Percentiles rank a stretch among this genome's conserved stretches.
Conservation (phyloP, 2,888 invertebrate species). For the Limnephilus lunatus region DNA sequence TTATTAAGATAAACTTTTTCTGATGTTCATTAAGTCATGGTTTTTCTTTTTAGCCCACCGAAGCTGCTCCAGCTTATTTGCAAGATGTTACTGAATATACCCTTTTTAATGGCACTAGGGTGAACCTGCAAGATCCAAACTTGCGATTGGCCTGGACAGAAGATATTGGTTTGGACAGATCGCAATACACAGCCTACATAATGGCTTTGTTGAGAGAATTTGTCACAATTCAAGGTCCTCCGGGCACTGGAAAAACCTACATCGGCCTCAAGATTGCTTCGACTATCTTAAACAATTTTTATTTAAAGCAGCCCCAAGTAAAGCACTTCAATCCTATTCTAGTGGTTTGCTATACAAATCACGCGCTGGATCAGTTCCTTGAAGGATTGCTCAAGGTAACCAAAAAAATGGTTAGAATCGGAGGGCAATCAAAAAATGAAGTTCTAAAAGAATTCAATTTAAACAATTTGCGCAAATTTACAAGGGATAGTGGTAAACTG, state of each 20-base stretch:
- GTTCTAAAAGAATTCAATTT: slow-evolving; percentile 77
- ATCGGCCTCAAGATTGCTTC: slow-evolving; percentile 86
- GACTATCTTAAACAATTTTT: slow-evolving; percentile 80
- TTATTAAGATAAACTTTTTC: not conserved
- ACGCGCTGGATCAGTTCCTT: slow-evolving; percentile 91
- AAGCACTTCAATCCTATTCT: slow-evolving; percentile 76
- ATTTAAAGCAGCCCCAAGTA: slow-evolving; percentile 66
- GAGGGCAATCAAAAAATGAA: slow-evolving; percentile 82
- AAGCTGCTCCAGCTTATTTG: not conserved
- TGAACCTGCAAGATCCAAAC: not conserved
- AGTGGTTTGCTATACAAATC: slow-evolving; percentile 90
- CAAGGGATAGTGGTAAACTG: not conserved
- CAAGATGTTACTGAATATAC: not conserved
- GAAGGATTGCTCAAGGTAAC: slow-evolving; percentile 82
- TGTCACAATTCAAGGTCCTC: slow-evolving; percentile 90
- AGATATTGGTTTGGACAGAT: slow-evolving; percentile 78
- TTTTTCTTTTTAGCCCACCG: not conserved
- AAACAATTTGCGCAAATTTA: slow-evolving; percentile 68
- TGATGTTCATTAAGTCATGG: not conserved
- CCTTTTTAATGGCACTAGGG: not conserved
- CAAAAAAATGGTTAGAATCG: slow-evolving; percentile 81
- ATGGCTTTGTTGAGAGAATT: slow-evolving; percentile 85
- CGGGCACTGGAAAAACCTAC: slow-evolving; percentile 92
- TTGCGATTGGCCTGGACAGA: slow-evolving; percentile 74
- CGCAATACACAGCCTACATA: slow-evolving; percentile 82